Base-by-base conservation (phyloP, 2,113 vertebrate genomes). In the Thunnus maccoyii region DNA sequence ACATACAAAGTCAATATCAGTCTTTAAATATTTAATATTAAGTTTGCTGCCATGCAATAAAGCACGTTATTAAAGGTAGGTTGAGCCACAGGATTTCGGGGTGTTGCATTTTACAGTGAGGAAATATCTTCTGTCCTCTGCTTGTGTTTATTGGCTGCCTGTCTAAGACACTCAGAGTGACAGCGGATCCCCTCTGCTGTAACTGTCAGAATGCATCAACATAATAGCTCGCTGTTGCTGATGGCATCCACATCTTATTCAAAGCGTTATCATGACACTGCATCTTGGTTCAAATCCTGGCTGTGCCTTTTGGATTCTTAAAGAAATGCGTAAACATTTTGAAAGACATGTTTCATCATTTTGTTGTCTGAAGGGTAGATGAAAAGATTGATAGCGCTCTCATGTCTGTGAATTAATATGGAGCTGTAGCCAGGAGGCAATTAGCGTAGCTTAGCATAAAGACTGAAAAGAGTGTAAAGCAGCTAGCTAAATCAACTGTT, bases 131-230 rank as follows among this genome's bases (percentile, higher is more conserved):
- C 22, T 51, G 1, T 68, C 50, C 20, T 51, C 50, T 57, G 17
- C 13, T 76, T 74, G 68, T 65, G 16, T 76, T 65, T 72, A 22
- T 32, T 58, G 57, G 60, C 52, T 79, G 27, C 44, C n/a, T 72
- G 18, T 51, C 57, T 73, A 41, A 87, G 50, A 57, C 78, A 86
- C 77, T 81, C 3, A 78, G 71, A 79, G 72, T 82, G 76, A 83
- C 72, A 87, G 74, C 73, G 64, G 68, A 72, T 84, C 70, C 69
- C 44, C 5, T 75, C 61, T 54, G 54, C 72, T 69, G n/a, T 6
- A 72, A 78, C 76, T 90, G 83, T 79, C 87, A 85, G 41, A 63
- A 77, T 52, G 57, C 71, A 90, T 89, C 86, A 84, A 27, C 82
- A 75, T 75, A 62, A 56, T 64, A 72, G 60, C 32, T 72, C 69